Percentiles rank a stretch among this genome's conserved stretches.
These are phyloP conservation scores for Ranitomeya imitator DNA, from an alignment of 2,113 vertebrate species.

Conservation along the genomic window DNA sequence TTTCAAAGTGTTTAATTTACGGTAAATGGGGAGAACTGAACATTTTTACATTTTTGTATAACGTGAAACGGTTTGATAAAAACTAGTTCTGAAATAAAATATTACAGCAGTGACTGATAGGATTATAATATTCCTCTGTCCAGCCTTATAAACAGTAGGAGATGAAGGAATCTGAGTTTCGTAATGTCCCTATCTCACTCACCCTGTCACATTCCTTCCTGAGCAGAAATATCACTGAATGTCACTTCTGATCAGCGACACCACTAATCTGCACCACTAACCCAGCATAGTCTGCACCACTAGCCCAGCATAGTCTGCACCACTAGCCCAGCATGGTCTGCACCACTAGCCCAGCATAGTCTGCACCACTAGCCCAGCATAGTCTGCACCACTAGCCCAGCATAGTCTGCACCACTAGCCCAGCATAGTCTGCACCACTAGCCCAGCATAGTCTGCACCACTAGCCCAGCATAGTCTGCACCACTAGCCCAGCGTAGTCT, in stretches of 20 bases:
- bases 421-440: background rate
- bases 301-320: background rate
- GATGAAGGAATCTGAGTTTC: background rate
- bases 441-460: background rate
- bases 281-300: background rate
- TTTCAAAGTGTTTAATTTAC: too few relatives aligned
- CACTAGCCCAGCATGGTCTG: too few relatives aligned
- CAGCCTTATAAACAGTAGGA: background rate
- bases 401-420: background rate
- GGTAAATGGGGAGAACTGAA: too few relatives aligned
- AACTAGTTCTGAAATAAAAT: too few relatives aligned
- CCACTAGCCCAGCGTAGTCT: background rate
- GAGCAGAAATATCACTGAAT: conserved; percentile 17
- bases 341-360: background rate
- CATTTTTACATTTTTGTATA: too few relatives aligned
- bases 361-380: background rate
- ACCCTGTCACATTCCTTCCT: conserved; percentile 36
- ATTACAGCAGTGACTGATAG: too few relatives aligned
- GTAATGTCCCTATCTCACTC: conserved; percentile 6
- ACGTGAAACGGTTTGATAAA: too few relatives aligned
- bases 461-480: background rate
- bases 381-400: background rate
- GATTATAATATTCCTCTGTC: too few relatives aligned
- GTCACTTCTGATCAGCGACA: conserved; percentile 40
- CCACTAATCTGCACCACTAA: conserved; percentile 29